Evolutionary conservation across 2,888 invertebrate genomes (phyloP).

Genomic region (Nemotelus pantherinus): DNA sequence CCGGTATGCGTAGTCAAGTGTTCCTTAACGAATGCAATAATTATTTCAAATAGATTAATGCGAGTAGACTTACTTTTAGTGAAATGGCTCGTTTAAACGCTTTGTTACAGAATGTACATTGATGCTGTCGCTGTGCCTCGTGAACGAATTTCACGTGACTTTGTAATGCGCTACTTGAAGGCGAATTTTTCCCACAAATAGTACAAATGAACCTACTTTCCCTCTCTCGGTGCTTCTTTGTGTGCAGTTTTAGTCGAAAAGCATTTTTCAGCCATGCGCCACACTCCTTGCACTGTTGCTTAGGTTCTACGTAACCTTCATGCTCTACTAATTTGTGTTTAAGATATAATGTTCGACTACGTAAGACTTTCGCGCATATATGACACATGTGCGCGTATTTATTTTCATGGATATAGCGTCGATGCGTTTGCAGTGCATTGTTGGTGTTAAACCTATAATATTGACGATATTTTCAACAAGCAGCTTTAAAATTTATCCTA

Average conservation of each 20-base stretch:
- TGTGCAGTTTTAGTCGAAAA: constrained; percentile 39
- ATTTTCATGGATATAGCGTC: constrained; percentile 37
- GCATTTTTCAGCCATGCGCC: constrained; percentile 48
- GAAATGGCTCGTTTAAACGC: constrained; percentile 47
- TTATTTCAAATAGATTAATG: background rate
- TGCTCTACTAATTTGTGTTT: constrained; percentile 42
- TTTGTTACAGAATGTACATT: constrained; percentile 50
- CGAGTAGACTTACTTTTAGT: constrained; percentile 19
- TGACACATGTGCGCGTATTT: constrained; percentile 40
- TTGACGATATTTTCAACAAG: background rate
- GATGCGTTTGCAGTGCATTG: constrained; percentile 41
- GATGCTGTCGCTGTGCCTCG: constrained; percentile 33
- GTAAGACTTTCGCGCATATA: constrained; percentile 46
- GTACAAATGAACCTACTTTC: constrained; percentile 44
- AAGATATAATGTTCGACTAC: constrained; percentile 42
- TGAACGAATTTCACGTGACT: constrained; percentile 35
- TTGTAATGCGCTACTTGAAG: constrained; percentile 44
- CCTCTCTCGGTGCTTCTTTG: constrained; percentile 38
- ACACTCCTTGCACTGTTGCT: constrained; percentile 47
- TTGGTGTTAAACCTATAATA: constrained; percentile 42
- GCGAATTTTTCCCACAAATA: constrained; percentile 48
- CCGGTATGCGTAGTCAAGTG: constrained; percentile 65
- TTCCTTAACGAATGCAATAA: constrained; percentile 55
- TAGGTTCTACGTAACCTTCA: constrained; percentile 32
- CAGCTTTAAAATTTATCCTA: background rate